phyloP scores from a whole-genome alignment of 2,797 vertebrate genomes.

The Sebastes hopkinsi region DNA sequence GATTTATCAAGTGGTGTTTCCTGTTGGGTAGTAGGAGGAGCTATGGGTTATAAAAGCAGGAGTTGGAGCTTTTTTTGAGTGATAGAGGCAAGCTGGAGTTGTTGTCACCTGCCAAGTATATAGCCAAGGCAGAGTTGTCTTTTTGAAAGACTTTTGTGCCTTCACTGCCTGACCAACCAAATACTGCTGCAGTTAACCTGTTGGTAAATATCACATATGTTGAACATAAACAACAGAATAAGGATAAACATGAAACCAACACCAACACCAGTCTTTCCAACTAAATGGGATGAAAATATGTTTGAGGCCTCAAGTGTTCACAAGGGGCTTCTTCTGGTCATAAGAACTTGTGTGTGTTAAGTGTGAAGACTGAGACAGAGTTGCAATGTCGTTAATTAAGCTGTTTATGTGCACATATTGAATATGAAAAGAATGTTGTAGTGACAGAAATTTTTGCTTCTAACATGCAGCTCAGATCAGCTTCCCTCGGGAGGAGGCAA shows the following conservation, averaged over 20 bases:
- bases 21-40: not conserved
- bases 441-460: not conserved
- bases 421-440: not conserved
- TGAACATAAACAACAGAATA: not conserved
- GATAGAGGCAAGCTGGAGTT: not conserved
- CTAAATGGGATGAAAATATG: not conserved
- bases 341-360: not conserved
- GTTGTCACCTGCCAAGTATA: not conserved
- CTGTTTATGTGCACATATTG: not conserved
- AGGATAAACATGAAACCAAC: not conserved
- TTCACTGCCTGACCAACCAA: not conserved
- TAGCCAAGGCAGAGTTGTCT: not conserved
- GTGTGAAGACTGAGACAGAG: not conserved
- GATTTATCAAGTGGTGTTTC: not conserved
- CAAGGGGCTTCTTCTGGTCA: not conserved
- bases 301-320: not conserved
- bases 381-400: not conserved
- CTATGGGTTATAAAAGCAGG: not conserved
- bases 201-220: not conserved
- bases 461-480: not conserved
- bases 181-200: not conserved
- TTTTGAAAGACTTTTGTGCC: not conserved
- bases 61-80: not conserved
- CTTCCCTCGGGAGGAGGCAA: not conserved
- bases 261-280: not conserved